Evolutionary conservation across 1,140 invertebrate genomes (phyloP), one percentile per base, ranked within the genome.

Genomic region (Pseudomyrmex concolor): DNA sequence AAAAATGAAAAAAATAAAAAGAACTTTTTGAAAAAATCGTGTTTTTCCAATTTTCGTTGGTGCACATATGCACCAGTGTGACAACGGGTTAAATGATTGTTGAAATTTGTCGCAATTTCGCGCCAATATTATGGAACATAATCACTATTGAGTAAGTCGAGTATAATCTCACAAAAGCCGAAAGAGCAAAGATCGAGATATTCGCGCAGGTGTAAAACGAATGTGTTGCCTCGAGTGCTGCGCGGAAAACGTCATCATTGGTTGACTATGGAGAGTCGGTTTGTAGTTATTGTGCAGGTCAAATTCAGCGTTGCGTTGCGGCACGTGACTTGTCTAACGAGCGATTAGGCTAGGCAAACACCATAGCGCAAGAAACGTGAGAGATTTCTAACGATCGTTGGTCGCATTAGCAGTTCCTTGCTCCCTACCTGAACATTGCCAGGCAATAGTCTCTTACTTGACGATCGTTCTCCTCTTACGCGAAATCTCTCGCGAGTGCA

Each of bases 281-380:
- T 45, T 59, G 64, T 15, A 60, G 19, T 60, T 54, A 59, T 70
- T 59, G 54, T 80, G 51, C 43, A 19, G 76, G 45, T 15, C 67
- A 17, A 78, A 71, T 80, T 71, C 66, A 80, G 54, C 66, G 43
- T 70, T 19, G 54, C 22, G 34, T 13, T 59, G 76, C 45, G 43
- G 54, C 76, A 80, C 66, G 76, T 80, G 76, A 80, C 76, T 80
- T 71, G 76, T 78, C 76, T 80, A 80, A 80, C 66, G 76, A 80
- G 76, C 43, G 76, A 71, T 80, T 80, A 71, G 51, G 64, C 43
- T 34, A 78, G 54, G 76, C 76, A 54, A 80, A 70, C 71, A 55
- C 66, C 54, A 55, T 62, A 66, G 66, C 66, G 76, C 66, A 80
- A 80, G 66, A 59, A 80, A 80, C 45, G 54, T 80, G 76, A 80